phyloP scores from a whole-genome alignment of 2,113 vertebrate genomes.

The Rattus rattus region DNA sequence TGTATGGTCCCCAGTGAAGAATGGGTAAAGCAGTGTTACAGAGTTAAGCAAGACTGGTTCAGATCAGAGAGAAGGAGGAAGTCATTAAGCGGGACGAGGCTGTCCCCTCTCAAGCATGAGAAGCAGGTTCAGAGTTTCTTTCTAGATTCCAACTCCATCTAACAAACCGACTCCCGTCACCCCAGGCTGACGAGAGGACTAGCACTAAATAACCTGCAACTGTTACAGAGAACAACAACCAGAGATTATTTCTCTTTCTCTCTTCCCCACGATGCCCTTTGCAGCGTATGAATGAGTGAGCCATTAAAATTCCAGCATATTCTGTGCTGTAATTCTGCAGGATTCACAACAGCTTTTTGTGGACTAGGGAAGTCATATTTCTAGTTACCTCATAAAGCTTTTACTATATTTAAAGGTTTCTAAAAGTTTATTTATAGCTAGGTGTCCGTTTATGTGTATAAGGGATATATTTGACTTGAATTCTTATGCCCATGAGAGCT shows the following conservation, averaged over 20 bases:
- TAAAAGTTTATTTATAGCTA: slow-evolving; percentile 29
- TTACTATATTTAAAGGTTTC: slow-evolving; percentile 50
- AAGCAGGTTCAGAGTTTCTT: slow-evolving; percentile 57
- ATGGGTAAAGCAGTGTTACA: slow-evolving; percentile 20
- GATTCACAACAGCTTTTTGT: background rate
- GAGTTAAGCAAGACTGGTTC: slow-evolving; percentile 41
- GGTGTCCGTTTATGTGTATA: background rate
- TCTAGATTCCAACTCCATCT: background rate
- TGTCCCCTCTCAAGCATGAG: slow-evolving; percentile 64
- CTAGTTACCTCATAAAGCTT: slow-evolving; percentile 38
- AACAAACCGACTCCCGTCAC: background rate
- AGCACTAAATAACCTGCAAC: background rate
- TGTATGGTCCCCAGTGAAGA: slow-evolving; percentile 45
- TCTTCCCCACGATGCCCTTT: slow-evolving; percentile 1
- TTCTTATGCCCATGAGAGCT: slow-evolving; percentile 33
- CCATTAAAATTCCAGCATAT: slow-evolving; percentile 32
- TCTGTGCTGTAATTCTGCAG: slow-evolving; percentile 19
- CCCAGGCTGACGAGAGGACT: slow-evolving; percentile 10
- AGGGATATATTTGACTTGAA: rapidly evolving
- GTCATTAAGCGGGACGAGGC: background rate
- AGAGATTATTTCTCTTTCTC: background rate
- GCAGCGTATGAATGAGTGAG: slow-evolving; percentile 11
- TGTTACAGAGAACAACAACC: slow-evolving; percentile 8
- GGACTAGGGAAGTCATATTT: slow-evolving; percentile 44
- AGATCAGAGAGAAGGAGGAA: background rate